Conservation (phyloP, 2,797 vertebrate genomes). For the Anas bahamensis region DNA sequence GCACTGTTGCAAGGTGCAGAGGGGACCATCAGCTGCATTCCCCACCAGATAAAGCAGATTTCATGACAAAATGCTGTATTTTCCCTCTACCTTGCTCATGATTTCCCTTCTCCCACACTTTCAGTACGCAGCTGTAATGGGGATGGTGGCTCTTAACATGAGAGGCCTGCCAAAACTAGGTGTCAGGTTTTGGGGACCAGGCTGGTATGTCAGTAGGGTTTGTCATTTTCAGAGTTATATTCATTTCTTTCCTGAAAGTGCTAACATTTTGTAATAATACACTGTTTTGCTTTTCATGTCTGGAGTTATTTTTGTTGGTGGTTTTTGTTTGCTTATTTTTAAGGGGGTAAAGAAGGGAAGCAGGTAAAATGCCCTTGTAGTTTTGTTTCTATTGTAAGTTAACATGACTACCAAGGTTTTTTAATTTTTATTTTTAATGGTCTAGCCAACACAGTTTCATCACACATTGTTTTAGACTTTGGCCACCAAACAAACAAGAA, state of each 20-base stretch:
- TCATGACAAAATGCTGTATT: rapidly evolving
- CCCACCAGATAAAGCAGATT: background rate
- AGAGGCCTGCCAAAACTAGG: background rate
- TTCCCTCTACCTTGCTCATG: background rate
- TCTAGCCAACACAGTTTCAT: background rate
- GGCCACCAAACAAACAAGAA: background rate
- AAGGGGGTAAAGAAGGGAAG: too few relatives aligned
- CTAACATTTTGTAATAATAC: background rate
- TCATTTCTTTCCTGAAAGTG: background rate
- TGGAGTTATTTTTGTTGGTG: too few relatives aligned
- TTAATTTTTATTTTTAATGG: background rate
- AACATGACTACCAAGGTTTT: background rate
- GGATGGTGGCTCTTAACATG: background rate
- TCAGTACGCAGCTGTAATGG: background rate
- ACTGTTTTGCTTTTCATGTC: background rate
- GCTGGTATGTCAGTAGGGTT: background rate
- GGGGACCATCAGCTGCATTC: background rate
- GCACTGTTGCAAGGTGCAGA: background rate
- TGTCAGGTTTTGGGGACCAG: background rate
- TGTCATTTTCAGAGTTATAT: background rate
- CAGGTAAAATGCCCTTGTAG: background rate
- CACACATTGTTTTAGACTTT: background rate
- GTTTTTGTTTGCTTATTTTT: too few relatives aligned
- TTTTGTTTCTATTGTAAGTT: background rate
- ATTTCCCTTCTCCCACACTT: background rate